Evolutionary conservation across 2,797 vertebrate genomes (phyloP).

Genomic region (Scarus forsteni): DNA sequence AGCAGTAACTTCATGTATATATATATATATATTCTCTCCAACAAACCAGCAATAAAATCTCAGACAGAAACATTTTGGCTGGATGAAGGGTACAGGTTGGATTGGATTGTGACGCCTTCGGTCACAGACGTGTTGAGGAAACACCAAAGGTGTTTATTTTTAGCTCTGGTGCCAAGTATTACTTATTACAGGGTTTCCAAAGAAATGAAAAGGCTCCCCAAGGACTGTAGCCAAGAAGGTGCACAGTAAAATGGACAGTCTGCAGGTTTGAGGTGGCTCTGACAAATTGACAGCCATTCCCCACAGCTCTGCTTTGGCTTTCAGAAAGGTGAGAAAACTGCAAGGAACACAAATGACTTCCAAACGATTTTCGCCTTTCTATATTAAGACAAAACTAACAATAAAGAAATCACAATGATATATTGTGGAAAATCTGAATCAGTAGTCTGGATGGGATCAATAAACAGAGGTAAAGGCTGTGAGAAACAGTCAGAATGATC

Average conservation of each 20-base stretch:
- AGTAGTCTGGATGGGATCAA: slow-evolving; percentile 58
- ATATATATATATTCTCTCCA: no score
- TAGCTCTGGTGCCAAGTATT: slow-evolving; percentile 31
- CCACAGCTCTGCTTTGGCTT: slow-evolving; percentile 29
- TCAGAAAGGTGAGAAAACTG: slow-evolving; percentile 46
- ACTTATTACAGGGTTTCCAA: slow-evolving; percentile 22
- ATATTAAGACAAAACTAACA: slow-evolving; percentile 21
- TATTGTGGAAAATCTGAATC: slow-evolving; percentile 70
- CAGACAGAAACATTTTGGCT: slow-evolving; percentile 28
- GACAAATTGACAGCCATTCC: slow-evolving; percentile 42
- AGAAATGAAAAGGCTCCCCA: slow-evolving; percentile 25
- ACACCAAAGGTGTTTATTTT: slow-evolving; percentile 59
- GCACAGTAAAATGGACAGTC: slow-evolving; percentile 11
- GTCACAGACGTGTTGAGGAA: slow-evolving; percentile 42
- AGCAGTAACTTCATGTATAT: no score
- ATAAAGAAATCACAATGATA: slow-evolving; percentile 61
- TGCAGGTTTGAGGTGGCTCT: slow-evolving; percentile 35
- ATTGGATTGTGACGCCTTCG: slow-evolving; percentile 19
- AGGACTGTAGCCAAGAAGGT: slow-evolving; percentile 33
- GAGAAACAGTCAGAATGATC: slow-evolving; percentile 50
- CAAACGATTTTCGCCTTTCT: slow-evolving; percentile 40
- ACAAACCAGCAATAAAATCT: slow-evolving; percentile 5
- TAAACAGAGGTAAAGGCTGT: slow-evolving; percentile 65
- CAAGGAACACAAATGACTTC: slow-evolving; percentile 41
- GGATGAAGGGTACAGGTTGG: slow-evolving; percentile 32